These are phyloP conservation scores for Papilio demoleus DNA, from an alignment of 2,888 invertebrate genomes.

Conservation along the genomic window DNA sequence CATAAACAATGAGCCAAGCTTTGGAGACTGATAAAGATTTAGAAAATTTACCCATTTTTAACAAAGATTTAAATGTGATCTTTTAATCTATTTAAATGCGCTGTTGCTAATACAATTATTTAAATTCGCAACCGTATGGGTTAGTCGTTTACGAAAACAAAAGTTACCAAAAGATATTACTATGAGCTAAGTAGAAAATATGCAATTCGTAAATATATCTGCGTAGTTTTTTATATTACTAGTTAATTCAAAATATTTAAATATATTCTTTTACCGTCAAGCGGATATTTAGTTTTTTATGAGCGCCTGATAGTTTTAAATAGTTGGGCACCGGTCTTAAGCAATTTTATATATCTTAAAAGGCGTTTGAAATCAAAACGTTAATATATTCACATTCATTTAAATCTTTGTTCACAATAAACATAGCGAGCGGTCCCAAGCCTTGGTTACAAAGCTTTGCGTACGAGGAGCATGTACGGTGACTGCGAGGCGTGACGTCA, in stretches of 20 bases:
- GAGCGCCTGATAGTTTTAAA: constrained; percentile 8
- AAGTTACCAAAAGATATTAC: too few relatives aligned
- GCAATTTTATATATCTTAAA: background rate
- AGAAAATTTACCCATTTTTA: background rate
- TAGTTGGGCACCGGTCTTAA: background rate
- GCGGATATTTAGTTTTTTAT: too few relatives aligned
- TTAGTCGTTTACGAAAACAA: too few relatives aligned
- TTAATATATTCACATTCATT: background rate
- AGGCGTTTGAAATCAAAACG: background rate
- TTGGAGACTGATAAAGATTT: constrained; percentile 30
- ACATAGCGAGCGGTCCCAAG: constrained; percentile 29
- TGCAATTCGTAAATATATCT: too few relatives aligned
- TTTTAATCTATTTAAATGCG: too few relatives aligned
- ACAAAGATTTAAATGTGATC: constrained; percentile 17
- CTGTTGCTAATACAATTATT: too few relatives aligned
- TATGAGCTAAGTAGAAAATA: too few relatives aligned
- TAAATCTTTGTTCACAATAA: constrained; percentile 14
- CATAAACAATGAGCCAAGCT: constrained; percentile 20
- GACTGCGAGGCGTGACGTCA: constrained; percentile 44
- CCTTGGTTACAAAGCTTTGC: constrained; percentile 30
- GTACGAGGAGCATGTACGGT: constrained; percentile 29
- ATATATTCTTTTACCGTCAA: too few relatives aligned
- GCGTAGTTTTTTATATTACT: too few relatives aligned
- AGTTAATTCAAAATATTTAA: background rate
- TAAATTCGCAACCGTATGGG: too few relatives aligned